Evolutionary conservation across 2,113 vertebrate species (phyloP).

Genomic region (Anoura caudifer): DNA sequence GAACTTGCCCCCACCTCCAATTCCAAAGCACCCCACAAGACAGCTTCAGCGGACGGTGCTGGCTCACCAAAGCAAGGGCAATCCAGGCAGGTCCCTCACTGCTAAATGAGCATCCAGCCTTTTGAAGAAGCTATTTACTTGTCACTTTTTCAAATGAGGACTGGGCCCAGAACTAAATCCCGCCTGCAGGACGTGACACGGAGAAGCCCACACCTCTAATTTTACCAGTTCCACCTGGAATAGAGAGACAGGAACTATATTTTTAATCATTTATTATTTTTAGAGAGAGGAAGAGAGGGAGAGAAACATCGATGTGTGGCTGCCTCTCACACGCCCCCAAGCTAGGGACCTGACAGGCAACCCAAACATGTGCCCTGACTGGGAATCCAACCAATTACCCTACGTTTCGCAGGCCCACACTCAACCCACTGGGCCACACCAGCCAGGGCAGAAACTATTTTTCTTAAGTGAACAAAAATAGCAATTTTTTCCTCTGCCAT

Average conservation of each 20-base stretch:
- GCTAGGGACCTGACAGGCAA: too few species aligned
- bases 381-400: too few species aligned
- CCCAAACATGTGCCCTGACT: too few species aligned
- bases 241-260: neutral
- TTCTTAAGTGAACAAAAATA: slow-evolving; percentile 40
- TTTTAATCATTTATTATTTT: neutral
- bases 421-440: too few species aligned
- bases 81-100: neutral
- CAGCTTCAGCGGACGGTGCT: accelerated
- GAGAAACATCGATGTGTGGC: too few species aligned
- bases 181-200: neutral
- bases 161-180: neutral
- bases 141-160: neutral
- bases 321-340: too few species aligned
- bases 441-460: neutral
- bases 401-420: too few species aligned
- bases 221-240: neutral
- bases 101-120: neutral
- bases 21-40: neutral
- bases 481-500: slow-evolving; percentile 45
- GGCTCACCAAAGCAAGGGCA: neutral
- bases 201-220: neutral
- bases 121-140: neutral
- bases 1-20: neutral
- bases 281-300: too few species aligned